phyloP scores from a whole-genome alignment of 2,888 invertebrate genomes.

The Rhopalosiphum nymphaeae region DNA sequence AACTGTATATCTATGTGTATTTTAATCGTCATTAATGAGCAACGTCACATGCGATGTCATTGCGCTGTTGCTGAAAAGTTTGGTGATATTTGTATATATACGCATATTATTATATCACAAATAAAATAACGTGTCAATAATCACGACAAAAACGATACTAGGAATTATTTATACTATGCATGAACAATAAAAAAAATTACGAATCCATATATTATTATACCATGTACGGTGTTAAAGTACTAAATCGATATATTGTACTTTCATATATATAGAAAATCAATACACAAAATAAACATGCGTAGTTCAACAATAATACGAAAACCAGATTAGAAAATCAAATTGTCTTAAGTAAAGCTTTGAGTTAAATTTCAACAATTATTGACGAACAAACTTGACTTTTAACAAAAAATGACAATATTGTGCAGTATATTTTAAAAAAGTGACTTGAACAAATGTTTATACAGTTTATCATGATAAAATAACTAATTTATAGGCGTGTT shows the following conservation, averaged over 20 bases:
- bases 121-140: constrained; percentile 23
- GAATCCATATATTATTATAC: neutral
- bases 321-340: neutral
- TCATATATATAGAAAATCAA: neutral
- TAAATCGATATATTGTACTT: neutral
- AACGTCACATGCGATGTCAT: neutral
- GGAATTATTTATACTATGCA: neutral
- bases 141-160: neutral
- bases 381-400: neutral
- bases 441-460: neutral
- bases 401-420: neutral
- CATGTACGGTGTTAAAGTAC: neutral
- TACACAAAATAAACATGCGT: neutral
- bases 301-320: neutral
- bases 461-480: constrained; percentile 9
- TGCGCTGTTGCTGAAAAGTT: constrained; percentile 9
- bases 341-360: neutral
- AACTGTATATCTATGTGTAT: neutral
- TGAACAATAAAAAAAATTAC: neutral
- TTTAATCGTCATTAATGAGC: constrained; percentile 33
- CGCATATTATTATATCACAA: neutral
- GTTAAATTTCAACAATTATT: neutral
- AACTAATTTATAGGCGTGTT: constrained; percentile 14
- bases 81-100: neutral
- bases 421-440: neutral